Base-by-base conservation (phyloP, 2,113 vertebrate species). In the Gymnocephalus cernua region DNA sequence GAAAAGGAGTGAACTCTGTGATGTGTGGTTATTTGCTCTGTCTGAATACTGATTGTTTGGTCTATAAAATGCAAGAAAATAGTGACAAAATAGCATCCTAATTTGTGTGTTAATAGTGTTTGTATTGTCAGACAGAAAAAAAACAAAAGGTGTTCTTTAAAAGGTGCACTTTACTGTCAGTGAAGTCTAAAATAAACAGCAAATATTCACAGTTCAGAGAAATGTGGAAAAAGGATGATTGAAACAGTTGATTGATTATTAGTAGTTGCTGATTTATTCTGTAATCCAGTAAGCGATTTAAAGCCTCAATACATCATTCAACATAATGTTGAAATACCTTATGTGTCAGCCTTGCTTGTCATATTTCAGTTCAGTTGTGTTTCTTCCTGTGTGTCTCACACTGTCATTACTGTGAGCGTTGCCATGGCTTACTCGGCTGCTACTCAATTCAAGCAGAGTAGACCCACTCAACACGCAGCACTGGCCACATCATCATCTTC, bases 401-500 rank as follows among this genome's bases (percentile, higher is more conserved):
- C 61, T 62, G 58, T 88, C 79, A 70, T 87, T 77, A 78, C 67
- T 32, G n/a, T 57, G 72, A 88, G 81, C 80, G 88, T 77, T 87
- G 38, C 80, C 84, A 73, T 81, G 83, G 56, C 56, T 25, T 71
- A 61, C 79, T 82, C 70, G 41, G 80, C 88, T 38, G 72, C 83
- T 48, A 11, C 79, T 85, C 76, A 64, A 82, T 87, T 78, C 75
- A 78, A 89, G 77, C 80, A 45, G 74, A 86, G 72, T 35, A 88
- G 80, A 81, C 69, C 76, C 80, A 85, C 86, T 92, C 88, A 81
- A 87, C 83, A 57, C 78, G 70, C 68, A 62, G 64, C 63, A 6
- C 61, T 21, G 79, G 56, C 85, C 65, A 65, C 87, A 86, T 88
- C 86, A 84, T 87, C 89, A 78, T 80, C 79, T 86, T 88, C 67